Percentiles rank a stretch among this genome's conserved stretches.
These are phyloP conservation scores for Grapholita molesta DNA, from an alignment of 1,140 invertebrate genomes.

Conservation along the genomic window DNA sequence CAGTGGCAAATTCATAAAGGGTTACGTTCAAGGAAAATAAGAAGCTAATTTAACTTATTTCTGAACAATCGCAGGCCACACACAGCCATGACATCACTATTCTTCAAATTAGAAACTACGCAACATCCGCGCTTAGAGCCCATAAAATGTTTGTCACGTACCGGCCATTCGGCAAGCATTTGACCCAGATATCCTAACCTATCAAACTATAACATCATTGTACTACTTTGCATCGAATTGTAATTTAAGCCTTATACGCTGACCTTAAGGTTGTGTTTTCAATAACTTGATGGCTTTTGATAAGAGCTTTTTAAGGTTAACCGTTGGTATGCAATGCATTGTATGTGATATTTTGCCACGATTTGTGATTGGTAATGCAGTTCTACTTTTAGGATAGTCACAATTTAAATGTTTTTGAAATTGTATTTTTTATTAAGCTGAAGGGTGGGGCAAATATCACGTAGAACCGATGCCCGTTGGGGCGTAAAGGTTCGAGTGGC, in stretches of 20 bases:
- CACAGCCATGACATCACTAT: not conserved
- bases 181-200: not conserved
- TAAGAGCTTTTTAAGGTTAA: not conserved
- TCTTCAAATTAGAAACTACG: not conserved
- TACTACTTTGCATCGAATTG: not conserved
- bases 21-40: too few species aligned
- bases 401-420: too few species aligned
- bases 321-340: not conserved
- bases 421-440: too few species aligned
- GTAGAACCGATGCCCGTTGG: too few species aligned
- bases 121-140: not conserved
- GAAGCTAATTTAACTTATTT: too few species aligned
- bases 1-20: too few species aligned
- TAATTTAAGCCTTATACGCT: not conserved
- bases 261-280: not conserved
- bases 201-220: not conserved
- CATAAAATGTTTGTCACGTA: constrained; percentile 3
- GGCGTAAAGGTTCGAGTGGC: too few species aligned
- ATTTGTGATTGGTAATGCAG: not conserved
- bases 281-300: not conserved
- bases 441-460: too few species aligned
- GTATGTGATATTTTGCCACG: not conserved
- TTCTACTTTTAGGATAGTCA: not conserved
- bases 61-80: not conserved
- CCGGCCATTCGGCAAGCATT: not conserved